Percentiles rank a stretch among this genome's conserved stretches.
These are phyloP conservation scores for Lerista edwardsae DNA, from an alignment of 2,797 vertebrate genomes.

Conservation along the genomic window DNA sequence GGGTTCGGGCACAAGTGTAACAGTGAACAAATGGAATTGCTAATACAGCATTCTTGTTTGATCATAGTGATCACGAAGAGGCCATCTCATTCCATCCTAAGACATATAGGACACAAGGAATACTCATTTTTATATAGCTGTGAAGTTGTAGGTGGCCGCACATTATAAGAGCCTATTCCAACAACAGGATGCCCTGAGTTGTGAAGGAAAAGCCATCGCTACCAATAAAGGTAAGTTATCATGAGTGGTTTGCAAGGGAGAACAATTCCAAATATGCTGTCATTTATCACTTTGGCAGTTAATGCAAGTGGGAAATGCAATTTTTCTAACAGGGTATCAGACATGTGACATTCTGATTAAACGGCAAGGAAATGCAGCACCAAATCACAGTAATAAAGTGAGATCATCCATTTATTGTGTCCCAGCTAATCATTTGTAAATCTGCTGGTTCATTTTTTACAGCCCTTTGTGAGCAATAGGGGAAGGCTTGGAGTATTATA, in stretches of 20 bases:
- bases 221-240: constrained; percentile 39
- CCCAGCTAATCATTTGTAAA: constrained; percentile 70
- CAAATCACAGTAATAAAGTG: constrained; percentile 78
- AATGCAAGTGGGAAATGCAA: constrained; percentile 29
- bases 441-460: constrained; percentile 64
- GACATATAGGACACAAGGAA: neutral
- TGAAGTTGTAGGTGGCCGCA: rapidly evolving
- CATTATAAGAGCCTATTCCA: neutral
- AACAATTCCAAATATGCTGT: neutral
- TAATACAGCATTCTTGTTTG: neutral
- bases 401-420: constrained; percentile 70
- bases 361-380: constrained; percentile 68
- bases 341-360: constrained; percentile 77
- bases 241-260: neutral
- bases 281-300: constrained; percentile 41
- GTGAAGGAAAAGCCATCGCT: neutral
- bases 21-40: too few species aligned
- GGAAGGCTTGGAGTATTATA: constrained; percentile 34
- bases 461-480: constrained; percentile 53
- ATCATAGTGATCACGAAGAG: neutral
- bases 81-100: neutral
- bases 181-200: neutral
- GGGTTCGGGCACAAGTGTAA: too few species aligned
- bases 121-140: neutral
- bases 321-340: constrained; percentile 42